Evolutionary conservation across 2,113 vertebrate genomes (phyloP).

Genomic region (Orycteropus afer): DNA sequence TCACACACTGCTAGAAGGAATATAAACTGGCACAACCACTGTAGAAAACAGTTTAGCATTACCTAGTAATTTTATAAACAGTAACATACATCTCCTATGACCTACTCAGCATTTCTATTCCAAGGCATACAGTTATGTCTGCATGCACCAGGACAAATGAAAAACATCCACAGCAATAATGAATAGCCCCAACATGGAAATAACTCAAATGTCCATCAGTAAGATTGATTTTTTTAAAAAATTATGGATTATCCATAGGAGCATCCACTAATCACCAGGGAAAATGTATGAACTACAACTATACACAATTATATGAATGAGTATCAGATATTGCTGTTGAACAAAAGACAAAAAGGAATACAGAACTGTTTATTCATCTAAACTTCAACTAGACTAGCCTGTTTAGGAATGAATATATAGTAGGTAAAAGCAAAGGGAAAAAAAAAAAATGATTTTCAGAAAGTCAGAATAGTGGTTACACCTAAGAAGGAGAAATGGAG

Average conservation of each 20-base stretch:
- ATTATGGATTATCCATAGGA: not conserved
- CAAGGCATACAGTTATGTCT: not conserved
- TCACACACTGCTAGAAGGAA: too few relatives aligned
- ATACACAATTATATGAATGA: not conserved
- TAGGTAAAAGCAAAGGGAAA: not conserved
- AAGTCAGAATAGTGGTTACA: not conserved
- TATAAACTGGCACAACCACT: too few relatives aligned
- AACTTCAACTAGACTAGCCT: constrained; percentile 11
- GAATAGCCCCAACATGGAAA: too few relatives aligned
- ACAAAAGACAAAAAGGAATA: constrained; percentile 3
- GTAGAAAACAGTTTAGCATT: too few relatives aligned
- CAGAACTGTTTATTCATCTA: not conserved
- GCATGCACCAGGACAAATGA: not conserved
- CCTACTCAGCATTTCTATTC: not conserved
- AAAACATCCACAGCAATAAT: not conserved
- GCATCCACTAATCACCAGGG: not conserved
- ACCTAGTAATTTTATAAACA: not conserved
- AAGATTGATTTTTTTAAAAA: not conserved
- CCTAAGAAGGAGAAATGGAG: not conserved
- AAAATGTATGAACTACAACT: constrained; percentile 19
- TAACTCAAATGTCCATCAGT: not conserved
- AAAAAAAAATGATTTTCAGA: constrained; percentile 9
- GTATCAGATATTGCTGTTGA: not conserved
- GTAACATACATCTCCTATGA: not conserved
- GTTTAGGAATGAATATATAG: constrained; percentile 10